phyloP scores from a whole-genome alignment of 23 tunicate species.

The Aplidium turbinatum region DNA sequence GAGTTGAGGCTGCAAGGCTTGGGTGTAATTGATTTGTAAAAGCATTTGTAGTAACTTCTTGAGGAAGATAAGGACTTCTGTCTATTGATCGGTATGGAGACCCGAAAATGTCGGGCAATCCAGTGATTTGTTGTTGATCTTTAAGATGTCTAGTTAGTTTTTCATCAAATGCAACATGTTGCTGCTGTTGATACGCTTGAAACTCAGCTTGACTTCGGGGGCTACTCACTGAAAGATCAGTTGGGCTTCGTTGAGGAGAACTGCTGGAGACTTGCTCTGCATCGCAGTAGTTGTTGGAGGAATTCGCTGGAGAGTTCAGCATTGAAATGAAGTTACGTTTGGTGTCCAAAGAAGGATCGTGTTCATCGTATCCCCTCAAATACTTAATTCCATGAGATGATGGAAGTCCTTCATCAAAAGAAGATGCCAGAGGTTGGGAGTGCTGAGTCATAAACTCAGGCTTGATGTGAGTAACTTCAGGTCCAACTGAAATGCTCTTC shows the following conservation, averaged over 20 bases:
- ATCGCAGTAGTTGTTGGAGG: slow-evolving; percentile 2
- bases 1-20: slow-evolving; percentile 23
- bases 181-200: slow-evolving; percentile 36
- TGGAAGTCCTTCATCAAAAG: slow-evolving; percentile 24
- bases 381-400: slow-evolving; percentile 26
- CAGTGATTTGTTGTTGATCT: slow-evolving; percentile 30
- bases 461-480: slow-evolving; percentile 12
- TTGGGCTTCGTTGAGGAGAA: slow-evolving; percentile 65
- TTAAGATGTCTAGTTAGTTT: slow-evolving; percentile 34
- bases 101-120: slow-evolving; percentile 38
- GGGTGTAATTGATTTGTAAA: slow-evolving; percentile 30
- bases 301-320: slow-evolving; percentile 48
- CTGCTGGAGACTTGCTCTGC: not conserved
- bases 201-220: slow-evolving; percentile 25
- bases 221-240: slow-evolving; percentile 61
- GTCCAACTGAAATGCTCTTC: slow-evolving; percentile 40
- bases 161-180: slow-evolving; percentile 20
- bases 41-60: slow-evolving; percentile 8
- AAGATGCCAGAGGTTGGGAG: slow-evolving; percentile 5
- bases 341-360: slow-evolving; percentile 10
- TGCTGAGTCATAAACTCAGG: slow-evolving; percentile 21
- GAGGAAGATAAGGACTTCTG: slow-evolving; percentile 35
- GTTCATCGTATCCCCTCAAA: slow-evolving; percentile 21
- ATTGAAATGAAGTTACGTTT: slow-evolving; percentile 47
- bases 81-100: slow-evolving; percentile 36